These are phyloP conservation scores for Drosophila pullipes DNA, from an alignment of 2,888 invertebrate species.

Conservation along the genomic window DNA sequence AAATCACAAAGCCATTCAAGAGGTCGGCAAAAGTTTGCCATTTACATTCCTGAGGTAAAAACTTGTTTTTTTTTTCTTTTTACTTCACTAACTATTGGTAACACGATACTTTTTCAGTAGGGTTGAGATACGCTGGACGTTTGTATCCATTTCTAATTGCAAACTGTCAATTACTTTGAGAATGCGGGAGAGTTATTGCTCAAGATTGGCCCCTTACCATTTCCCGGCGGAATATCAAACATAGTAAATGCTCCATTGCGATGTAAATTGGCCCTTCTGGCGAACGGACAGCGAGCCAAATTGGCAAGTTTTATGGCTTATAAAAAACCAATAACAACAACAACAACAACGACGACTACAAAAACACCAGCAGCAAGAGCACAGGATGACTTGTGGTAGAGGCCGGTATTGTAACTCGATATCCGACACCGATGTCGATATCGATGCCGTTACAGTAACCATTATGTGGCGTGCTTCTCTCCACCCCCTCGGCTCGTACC, in stretches of 20 bases:
- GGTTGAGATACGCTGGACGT: conserved; percentile 48
- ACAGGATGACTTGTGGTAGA: background rate
- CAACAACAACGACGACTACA: background rate
- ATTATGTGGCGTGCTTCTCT: background rate
- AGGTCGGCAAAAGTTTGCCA: conserved; percentile 4
- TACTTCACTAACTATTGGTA: conserved; percentile 38
- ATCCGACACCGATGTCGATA: conserved; percentile 19
- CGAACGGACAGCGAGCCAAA: conserved; percentile 70
- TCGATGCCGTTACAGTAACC: conserved; percentile 1
- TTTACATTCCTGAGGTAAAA: conserved; percentile 17
- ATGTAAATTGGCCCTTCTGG: conserved; percentile 71
- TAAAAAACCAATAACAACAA: conserved; percentile 77
- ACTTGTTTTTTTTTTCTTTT: background rate
- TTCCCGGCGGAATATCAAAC: conserved; percentile 59
- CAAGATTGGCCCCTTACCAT: conserved; percentile 24
- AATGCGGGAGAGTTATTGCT: conserved; percentile 55
- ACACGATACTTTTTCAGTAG: conserved; percentile 67
- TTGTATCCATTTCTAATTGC: conserved; percentile 77
- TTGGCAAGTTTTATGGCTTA: conserved; percentile 78
- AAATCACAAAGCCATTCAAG: conserved; percentile 27
- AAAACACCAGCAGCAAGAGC: background rate
- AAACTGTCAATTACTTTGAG: conserved; percentile 72
- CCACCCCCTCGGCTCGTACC: background rate
- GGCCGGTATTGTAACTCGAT: conserved; percentile 32
- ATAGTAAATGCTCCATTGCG: conserved; percentile 17